A percentile compares a stretch with the other conserved stretches of the same genome.
These are phyloP conservation scores for Petrocephalus microphthalmus DNA, from an alignment of 2,113 vertebrate species.

Conservation along the genomic window DNA sequence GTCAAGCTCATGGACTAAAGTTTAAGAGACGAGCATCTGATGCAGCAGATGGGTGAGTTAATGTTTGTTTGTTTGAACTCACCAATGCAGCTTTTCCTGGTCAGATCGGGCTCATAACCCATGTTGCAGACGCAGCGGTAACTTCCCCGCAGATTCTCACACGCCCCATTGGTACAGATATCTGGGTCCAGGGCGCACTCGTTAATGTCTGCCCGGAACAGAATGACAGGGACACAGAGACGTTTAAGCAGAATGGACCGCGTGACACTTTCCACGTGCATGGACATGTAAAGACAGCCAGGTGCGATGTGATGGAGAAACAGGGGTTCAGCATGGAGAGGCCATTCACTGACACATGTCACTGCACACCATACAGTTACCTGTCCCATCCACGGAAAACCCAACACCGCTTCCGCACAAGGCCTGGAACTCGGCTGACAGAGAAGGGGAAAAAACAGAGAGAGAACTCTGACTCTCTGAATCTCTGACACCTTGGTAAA, in stretches of 20 bases:
- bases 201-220: conserved; percentile 60
- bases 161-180: conserved; percentile 65
- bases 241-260: background rate
- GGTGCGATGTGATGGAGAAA: background rate
- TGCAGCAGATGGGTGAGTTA: background rate
- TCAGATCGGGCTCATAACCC: conserved; percentile 60
- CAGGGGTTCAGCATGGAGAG: background rate
- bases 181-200: conserved; percentile 69
- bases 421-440: conserved; percentile 65
- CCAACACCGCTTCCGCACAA: conserved; percentile 67
- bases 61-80: conserved; percentile 31
- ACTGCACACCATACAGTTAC: conserved; percentile 36
- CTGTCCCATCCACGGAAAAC: conserved; percentile 69
- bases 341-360: background rate
- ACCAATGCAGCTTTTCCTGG: conserved; percentile 64
- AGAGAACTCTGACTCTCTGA: background rate
- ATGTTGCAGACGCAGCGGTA: conserved; percentile 67
- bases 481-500: background rate
- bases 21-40: background rate
- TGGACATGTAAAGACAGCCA: background rate
- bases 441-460: background rate
- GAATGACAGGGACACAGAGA: background rate
- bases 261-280: background rate
- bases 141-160: conserved; percentile 64
- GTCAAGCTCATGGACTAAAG: background rate